phyloP scores from a whole-genome alignment of 1,140 invertebrate genomes.

The Zaprionus nigranus region DNA sequence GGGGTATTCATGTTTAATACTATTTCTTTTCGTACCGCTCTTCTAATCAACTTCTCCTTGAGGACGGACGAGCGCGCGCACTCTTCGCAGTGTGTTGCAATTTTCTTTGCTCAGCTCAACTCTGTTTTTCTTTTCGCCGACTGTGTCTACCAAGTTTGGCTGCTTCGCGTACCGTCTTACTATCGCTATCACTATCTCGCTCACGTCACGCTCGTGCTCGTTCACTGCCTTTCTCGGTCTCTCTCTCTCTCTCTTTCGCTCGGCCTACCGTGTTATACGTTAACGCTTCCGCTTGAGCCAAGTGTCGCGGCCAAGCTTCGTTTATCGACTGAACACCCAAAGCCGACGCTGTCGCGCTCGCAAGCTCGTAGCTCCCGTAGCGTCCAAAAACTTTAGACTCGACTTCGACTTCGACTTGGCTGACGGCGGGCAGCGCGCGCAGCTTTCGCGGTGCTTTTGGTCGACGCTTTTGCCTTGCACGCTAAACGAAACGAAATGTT shows the following conservation, averaged over 20 bases:
- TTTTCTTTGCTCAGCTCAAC: conserved; percentile 46
- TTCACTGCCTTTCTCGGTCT: background rate
- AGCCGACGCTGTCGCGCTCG: conserved; percentile 52
- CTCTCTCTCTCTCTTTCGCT: conserved; percentile 5
- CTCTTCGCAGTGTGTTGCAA: conserved; percentile 62
- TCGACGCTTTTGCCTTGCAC: conserved; percentile 43
- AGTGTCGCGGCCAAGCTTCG: conserved; percentile 77
- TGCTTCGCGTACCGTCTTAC: conserved; percentile 45
- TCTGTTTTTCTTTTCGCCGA: conserved; percentile 46
- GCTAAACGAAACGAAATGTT: conserved; percentile 44
- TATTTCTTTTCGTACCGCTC: conserved; percentile 41
- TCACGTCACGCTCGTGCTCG: background rate
- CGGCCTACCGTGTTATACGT: conserved; percentile 20
- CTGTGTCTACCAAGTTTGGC: conserved; percentile 51
- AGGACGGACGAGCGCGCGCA: conserved; percentile 41
- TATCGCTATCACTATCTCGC: conserved; percentile 24
- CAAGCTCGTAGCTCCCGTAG: conserved; percentile 60
- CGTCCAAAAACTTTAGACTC: conserved; percentile 28
- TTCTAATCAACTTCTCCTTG: conserved; percentile 61
- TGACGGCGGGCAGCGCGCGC: conserved; percentile 7
- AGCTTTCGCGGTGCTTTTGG: conserved; percentile 45
- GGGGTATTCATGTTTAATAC: conserved; percentile 3
- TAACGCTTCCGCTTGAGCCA: conserved; percentile 65
- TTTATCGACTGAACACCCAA: conserved; percentile 70
- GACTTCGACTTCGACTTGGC: conserved; percentile 25